Base-by-base conservation (phyloP, 2,888 invertebrate genomes). In the Dynastes hyllus region DNA sequence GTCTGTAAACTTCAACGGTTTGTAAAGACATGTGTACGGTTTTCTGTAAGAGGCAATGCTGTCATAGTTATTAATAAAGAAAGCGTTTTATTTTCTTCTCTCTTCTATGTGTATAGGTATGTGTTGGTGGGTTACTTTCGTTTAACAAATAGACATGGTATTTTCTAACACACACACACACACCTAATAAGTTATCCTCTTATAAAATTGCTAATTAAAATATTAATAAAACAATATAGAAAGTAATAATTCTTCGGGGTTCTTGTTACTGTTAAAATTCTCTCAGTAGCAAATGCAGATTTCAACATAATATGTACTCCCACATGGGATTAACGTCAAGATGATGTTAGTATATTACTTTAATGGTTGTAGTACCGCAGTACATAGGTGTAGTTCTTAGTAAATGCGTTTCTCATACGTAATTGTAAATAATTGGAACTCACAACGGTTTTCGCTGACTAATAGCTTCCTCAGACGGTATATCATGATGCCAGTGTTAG, bases 341-440 rank as follows among this genome's bases (percentile, higher is more conserved):
- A 45, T 11, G 8, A 45, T 11, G 9, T 55, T n/a, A 55, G 22
- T 55, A 55, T 55, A 55, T 55, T 22, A 55, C 16, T n/a, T 22
- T 55, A 55, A 55, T 55, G 55, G 13, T 11, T 45, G 45, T 45
- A 45, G 45, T 11, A 11, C 45, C 8, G 45, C 11, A 9, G 45
- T 11, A 11, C 8, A 11, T 45, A 45, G 45, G 45, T 45, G 11
- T 45, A 11, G 45, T 45, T 45, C 45, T 45, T 45, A 45, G 8
- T 45, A 45, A 45, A 11, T 2, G 11, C 45, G 45, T 45, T 45
- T n/a, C 37, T 37, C 40, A 16, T n/a, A 66, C 40, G 16, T 66
- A 32, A 32, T 37, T 13, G 37, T 66, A 32, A n/a, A 66, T 66
- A 66, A 66, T 66, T 66, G 66, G 66, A 66, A 66, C 66, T 16